phyloP scores from a whole-genome alignment of 1,140 invertebrate genomes.

The Dendrolimus punctatus region DNA sequence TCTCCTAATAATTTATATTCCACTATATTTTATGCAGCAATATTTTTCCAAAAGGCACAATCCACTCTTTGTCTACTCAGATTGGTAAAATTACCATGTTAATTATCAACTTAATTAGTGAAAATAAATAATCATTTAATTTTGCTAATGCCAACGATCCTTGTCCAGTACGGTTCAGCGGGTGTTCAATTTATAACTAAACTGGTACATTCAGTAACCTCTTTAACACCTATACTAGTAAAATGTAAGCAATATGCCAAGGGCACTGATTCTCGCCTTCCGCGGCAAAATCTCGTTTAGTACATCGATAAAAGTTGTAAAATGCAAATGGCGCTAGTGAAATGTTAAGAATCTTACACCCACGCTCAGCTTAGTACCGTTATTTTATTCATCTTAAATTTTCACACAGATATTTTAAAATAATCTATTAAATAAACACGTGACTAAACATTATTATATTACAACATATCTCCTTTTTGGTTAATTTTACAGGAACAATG shows the following conservation, averaged over 20 bases:
- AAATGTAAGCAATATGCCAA: conserved; percentile 39
- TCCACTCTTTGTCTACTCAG: too few species aligned
- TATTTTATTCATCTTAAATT: conserved; percentile 39
- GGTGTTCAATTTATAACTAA: background rate
- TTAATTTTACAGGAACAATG: too few species aligned
- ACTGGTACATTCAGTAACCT: conserved; percentile 9
- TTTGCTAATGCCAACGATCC: too few species aligned
- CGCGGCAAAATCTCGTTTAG: conserved; percentile 42
- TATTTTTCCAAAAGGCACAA: too few species aligned
- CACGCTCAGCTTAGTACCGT: conserved; percentile 39
- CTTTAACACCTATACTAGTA: conserved; percentile 16
- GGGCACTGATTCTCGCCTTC: conserved; percentile 35
- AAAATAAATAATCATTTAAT: too few species aligned
- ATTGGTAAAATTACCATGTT: too few species aligned
- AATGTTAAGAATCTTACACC: conserved; percentile 62
- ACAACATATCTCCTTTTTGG: too few species aligned
- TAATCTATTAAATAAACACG: conserved; percentile 16
- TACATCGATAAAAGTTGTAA: conserved; percentile 64
- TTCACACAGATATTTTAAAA: conserved; percentile 19
- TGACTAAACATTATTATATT: background rate
- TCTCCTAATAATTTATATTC: too few species aligned
- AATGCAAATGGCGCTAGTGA: conserved; percentile 62
- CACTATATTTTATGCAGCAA: too few species aligned
- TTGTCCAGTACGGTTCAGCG: too few species aligned
- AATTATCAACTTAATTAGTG: too few species aligned